These are phyloP conservation scores for Struthio camelus DNA, from an alignment of 2,113 vertebrate species.

Conservation along the genomic window DNA sequence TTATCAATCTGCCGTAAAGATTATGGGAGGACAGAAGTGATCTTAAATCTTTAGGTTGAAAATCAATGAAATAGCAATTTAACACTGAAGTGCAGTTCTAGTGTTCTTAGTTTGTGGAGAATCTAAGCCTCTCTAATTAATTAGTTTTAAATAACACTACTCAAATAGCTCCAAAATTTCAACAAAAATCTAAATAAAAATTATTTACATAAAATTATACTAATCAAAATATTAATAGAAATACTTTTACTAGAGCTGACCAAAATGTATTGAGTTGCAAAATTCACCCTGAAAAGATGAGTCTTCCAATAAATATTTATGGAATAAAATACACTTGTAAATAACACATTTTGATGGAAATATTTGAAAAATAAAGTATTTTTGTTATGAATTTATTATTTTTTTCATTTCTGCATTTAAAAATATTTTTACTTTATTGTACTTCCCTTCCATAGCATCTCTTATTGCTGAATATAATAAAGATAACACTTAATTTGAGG, in stretches of 20 bases:
- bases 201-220: neutral
- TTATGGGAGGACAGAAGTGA: neutral
- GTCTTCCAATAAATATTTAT: neutral
- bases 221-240: neutral
- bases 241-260: neutral
- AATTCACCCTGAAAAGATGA: neutral
- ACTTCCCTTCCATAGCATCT: neutral
- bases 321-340: neutral
- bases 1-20: neutral
- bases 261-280: neutral
- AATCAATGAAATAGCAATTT: neutral
- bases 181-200: neutral
- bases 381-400: neutral
- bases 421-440: neutral
- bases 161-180: neutral
- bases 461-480: neutral
- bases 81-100: neutral
- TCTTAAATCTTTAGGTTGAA: neutral
- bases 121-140: neutral
- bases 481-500: rapidly evolving
- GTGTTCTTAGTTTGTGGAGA: neutral
- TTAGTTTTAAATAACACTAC: neutral
- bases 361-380: neutral
- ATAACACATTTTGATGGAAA: neutral
- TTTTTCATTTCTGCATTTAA: neutral